Evolutionary conservation across 2,113 vertebrate genomes (phyloP), one percentile per base, ranked within the genome.

Genomic region (Blennius ocellaris): DNA sequence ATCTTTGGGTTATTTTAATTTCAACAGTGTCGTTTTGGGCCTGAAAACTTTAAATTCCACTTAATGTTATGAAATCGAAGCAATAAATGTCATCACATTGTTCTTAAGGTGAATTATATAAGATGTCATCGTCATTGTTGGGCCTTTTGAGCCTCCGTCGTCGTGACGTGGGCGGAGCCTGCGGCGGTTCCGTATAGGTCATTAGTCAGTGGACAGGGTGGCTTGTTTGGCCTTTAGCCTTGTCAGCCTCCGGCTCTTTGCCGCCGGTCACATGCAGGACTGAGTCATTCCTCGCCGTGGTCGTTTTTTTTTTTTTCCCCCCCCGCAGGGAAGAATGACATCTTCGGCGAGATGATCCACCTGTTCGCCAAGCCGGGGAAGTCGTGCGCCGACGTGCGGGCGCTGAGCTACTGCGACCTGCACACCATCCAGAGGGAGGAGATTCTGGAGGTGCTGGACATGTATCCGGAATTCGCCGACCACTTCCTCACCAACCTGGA

Each of bases 391-490:
- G 96, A 98, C 45, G 97, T 98, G 51, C 93, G 96, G 84, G 97
- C 96, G 5, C 93, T 98, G 81, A 98, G 96, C 3, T 98, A 98
- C 81, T 98, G 96, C 73, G 97, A 98, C 76, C 90, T 98, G 65
- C 97, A 97, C 92, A 99, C 97, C 58, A 98, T 99, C 58, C 97
- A 96, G 81, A 88, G 97, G 83, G 98, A 98, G 83, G 97, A 99
- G 68, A 92, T 99, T 1, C 73, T 98, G 69, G 98, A 99, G 83
- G 97, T 99, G 83, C 92, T 99, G 88, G 98, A 99, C 84, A 99
- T 98, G 98, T 99, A 99, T 53, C 98, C 98, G 0, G 98, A 99
- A 87, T 99, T 99, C 82, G 96, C 97, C 0, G 98, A 99, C 87
- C 94, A 96, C 68, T 99, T 99, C 80, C 94, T 98, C 60, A 96